These are phyloP conservation scores for Malurus leucopterus DNA, from an alignment of 2,797 vertebrate genomes.

Conservation along the genomic window DNA sequence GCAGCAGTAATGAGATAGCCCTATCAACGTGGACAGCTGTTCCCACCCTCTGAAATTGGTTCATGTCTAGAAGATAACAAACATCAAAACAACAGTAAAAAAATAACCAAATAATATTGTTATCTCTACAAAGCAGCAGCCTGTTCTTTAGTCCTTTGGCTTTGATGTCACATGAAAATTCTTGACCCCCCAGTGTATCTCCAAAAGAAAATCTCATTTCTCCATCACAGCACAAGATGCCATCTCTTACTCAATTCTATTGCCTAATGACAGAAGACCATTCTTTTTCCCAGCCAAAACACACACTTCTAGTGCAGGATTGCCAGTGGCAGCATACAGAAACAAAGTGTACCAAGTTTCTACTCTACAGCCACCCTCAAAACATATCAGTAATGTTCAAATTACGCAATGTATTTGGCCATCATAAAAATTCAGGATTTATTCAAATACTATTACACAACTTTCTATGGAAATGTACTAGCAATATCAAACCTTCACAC, in stretches of 20 bases:
- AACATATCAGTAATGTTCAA: neutral
- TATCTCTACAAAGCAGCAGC: neutral
- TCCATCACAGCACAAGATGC: neutral
- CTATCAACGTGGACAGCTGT: neutral
- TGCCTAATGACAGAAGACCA: neutral
- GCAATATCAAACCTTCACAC: neutral
- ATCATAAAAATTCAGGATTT: neutral
- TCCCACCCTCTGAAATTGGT: neutral
- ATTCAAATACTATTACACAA: neutral
- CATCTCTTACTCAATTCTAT: constrained; percentile 1
- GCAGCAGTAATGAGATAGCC: neutral
- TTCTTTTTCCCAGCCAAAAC: neutral
- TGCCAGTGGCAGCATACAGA: neutral
- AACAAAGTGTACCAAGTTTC: neutral
- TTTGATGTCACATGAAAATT: neutral
- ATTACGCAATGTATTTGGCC: neutral
- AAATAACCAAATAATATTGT: neutral
- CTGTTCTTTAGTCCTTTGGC: neutral
- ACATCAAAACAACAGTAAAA: neutral
- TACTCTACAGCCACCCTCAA: neutral
- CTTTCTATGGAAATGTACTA: neutral
- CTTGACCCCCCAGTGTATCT: neutral
- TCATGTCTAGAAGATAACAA: neutral
- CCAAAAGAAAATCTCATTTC: neutral
- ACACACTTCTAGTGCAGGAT: neutral